Conservation (phyloP, 2,113 vertebrate species). For the Sterrhoptilus dennistouni region DNA sequence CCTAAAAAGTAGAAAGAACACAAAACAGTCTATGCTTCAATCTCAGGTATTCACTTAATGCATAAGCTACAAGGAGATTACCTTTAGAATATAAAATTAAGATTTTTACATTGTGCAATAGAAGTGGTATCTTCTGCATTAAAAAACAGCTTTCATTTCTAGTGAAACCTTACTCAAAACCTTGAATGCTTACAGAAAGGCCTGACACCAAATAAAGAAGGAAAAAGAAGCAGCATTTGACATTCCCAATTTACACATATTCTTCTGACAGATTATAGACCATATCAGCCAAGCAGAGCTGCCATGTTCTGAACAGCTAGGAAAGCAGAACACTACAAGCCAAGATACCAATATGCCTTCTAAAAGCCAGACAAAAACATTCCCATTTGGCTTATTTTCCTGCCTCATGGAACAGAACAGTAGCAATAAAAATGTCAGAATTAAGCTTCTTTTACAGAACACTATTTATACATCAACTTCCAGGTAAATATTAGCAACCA, state of each 20-base stretch:
- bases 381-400: background rate
- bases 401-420: background rate
- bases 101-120: background rate
- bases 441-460: background rate
- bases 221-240: background rate
- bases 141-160: background rate
- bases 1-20: background rate
- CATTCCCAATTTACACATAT: background rate
- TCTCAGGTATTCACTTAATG: background rate
- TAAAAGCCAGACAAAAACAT: constrained; percentile 1
- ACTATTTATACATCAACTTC: background rate
- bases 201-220: background rate
- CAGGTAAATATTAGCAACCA: background rate
- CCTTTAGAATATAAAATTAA: background rate
- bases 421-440: background rate
- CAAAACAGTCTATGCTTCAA: background rate
- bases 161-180: background rate
- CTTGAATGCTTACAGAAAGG: background rate
- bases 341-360: background rate
- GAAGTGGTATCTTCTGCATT: background rate
- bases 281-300: background rate
- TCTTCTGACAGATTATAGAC: background rate
- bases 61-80: background rate
- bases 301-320: background rate
- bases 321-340: background rate